Evolutionary conservation across 1,140 invertebrate species (phyloP).

Genomic region (Macrocentrus cingulum): DNA sequence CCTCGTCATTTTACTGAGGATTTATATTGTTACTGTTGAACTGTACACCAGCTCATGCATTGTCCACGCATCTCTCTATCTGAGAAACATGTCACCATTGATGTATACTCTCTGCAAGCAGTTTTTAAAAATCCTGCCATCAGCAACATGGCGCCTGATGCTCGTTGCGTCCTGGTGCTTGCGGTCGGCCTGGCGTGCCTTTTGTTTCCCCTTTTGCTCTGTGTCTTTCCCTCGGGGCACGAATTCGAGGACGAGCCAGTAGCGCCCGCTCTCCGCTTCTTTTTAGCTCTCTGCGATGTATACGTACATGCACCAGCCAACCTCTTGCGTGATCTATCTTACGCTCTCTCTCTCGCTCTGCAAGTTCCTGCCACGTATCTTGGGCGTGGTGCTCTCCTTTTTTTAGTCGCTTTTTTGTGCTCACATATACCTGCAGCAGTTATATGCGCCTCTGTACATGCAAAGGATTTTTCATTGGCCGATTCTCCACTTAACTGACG

Average conservation of each 20-base stretch:
- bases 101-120: no score
- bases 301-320: slow-evolving; percentile 4
- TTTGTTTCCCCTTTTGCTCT: slow-evolving; percentile 25
- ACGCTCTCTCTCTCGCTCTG: no score
- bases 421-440: background rate
- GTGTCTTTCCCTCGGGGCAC: slow-evolving; percentile 18
- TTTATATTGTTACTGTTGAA: no score
- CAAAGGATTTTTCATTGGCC: slow-evolving; percentile 6
- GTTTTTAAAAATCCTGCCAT: background rate
- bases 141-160: slow-evolving; percentile 42
- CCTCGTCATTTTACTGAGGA: no score
- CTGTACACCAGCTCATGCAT: no score
- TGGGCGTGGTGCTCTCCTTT: slow-evolving; percentile 47
- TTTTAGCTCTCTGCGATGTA: background rate
- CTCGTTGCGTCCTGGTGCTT: slow-evolving; percentile 2
- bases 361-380: slow-evolving; percentile 44
- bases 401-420: slow-evolving; percentile 27
- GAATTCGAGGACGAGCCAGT: slow-evolving; percentile 15
- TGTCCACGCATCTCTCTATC: no score
- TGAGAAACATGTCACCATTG: no score
- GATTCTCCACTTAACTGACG: background rate
- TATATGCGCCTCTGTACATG: background rate
- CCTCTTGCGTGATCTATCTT: slow-evolving; percentile 21
- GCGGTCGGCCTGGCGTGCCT: slow-evolving; percentile 25
- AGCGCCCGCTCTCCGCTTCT: slow-evolving; percentile 10